Conservation (phyloP, 2,888 invertebrate genomes). For the Bombyx huttoni region DNA sequence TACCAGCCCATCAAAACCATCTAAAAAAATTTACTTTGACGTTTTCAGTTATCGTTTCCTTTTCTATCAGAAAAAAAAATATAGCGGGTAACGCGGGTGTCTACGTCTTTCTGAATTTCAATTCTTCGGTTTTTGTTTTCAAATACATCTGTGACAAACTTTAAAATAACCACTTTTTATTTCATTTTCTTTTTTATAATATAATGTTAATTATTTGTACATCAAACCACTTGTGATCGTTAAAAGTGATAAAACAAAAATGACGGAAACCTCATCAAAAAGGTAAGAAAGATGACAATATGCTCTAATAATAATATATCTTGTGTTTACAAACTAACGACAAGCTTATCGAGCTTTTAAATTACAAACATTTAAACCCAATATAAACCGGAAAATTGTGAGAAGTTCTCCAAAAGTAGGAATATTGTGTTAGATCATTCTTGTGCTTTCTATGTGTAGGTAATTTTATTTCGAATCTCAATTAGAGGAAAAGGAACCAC, state of each 20-base stretch:
- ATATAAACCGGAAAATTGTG: background rate
- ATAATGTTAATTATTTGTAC: constrained; percentile 35
- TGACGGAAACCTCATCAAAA: constrained; percentile 66
- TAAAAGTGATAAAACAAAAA: constrained; percentile 35
- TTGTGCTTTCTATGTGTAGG: too few species aligned
- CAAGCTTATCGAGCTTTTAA: background rate
- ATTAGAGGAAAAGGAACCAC: too few species aligned
- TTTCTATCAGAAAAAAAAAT: background rate
- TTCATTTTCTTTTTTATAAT: constrained; percentile 11
- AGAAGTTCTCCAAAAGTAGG: background rate
- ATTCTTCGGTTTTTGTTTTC: constrained; percentile 5
- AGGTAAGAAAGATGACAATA: constrained; percentile 35
- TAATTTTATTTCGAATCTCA: too few species aligned
- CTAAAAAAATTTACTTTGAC: too few species aligned
- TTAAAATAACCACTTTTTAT: constrained; percentile 14
- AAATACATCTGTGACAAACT: constrained; percentile 10
- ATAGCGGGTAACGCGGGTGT: background rate
- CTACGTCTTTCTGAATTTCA: background rate
- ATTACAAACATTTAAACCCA: background rate
- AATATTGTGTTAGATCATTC: background rate
- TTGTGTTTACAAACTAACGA: background rate
- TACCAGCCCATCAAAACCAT: too few species aligned
- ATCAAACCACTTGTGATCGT: constrained; percentile 17
- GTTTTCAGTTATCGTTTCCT: too few species aligned
- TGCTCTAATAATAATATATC: background rate